phyloP scores from a whole-genome alignment of 2,888 invertebrate species.

The Yponomeuta plumbellus region DNA sequence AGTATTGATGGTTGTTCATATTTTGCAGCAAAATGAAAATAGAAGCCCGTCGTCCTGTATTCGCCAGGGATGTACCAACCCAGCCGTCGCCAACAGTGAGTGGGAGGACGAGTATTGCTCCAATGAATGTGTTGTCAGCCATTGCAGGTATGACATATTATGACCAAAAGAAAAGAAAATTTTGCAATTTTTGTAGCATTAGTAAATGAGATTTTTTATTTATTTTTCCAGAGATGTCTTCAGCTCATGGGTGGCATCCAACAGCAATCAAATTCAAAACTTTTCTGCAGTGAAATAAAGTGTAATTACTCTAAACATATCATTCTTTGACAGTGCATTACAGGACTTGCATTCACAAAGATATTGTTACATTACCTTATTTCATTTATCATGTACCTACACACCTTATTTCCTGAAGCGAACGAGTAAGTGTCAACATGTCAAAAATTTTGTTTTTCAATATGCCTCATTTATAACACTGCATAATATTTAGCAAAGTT shows the following conservation, averaged over 20 bases:
- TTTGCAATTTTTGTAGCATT: not conserved
- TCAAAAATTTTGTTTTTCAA: no score
- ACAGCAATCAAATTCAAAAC: constrained; percentile 86
- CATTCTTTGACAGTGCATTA: constrained; percentile 2
- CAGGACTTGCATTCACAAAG: not conserved
- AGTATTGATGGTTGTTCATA: constrained; percentile 16
- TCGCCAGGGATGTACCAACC: constrained; percentile 93
- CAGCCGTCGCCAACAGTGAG: constrained; percentile 92
- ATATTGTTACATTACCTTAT: not conserved
- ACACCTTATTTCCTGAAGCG: no score
- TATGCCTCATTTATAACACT: no score
- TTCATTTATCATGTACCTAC: constrained; percentile 8
- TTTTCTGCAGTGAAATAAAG: constrained; percentile 83
- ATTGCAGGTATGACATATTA: constrained; percentile 95
- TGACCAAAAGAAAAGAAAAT: no score
- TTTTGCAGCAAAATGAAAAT: constrained; percentile 63
- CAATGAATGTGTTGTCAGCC: constrained; percentile 96
- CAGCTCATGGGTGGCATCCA: constrained; percentile 91
- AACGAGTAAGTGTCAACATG: no score
- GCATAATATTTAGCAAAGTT: no score
- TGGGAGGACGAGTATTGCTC: constrained; percentile 99
- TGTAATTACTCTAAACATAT: constrained; percentile 10
- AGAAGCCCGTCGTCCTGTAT: constrained; percentile 81
- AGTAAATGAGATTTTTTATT: no score
- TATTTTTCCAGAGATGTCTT: constrained; percentile 87